Evolutionary conservation across 2,113 vertebrate genomes (phyloP).

Genomic region (Rhinolophus ferrumequinum): DNA sequence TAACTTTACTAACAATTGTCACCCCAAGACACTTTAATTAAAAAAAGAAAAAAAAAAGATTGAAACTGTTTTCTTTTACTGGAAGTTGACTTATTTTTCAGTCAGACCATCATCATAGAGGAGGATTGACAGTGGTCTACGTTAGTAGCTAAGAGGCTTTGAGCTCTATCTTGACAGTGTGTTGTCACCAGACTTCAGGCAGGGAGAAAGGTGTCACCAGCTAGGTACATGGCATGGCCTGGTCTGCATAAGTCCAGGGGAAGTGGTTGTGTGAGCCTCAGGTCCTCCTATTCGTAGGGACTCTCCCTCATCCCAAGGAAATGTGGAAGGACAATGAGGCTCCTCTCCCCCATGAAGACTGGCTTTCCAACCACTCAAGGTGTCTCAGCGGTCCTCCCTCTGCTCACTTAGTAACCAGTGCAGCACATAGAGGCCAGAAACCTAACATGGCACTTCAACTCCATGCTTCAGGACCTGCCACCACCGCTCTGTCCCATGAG

Average conservation of each 20-base stretch:
- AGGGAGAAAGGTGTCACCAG: neutral
- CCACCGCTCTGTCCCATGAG: neutral
- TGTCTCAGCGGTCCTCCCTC: accelerated
- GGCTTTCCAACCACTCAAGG: neutral
- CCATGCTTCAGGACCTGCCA: neutral
- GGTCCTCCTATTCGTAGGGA: neutral
- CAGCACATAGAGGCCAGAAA: neutral
- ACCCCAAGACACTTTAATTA: too few species aligned
- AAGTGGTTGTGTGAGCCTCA: accelerated
- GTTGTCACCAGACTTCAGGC: neutral
- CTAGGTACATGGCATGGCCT: neutral
- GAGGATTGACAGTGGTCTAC: neutral
- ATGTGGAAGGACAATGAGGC: neutral
- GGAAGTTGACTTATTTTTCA: neutral
- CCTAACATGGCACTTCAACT: accelerated
- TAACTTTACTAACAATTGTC: too few species aligned
- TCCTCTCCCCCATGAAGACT: neutral
- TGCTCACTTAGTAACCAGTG: neutral
- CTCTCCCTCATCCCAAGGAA: neutral
- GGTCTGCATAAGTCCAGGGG: neutral
- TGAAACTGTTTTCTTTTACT: neutral
- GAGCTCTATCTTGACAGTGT: accelerated
- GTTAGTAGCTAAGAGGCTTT: neutral
- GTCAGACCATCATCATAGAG: too few species aligned
- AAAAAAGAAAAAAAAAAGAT: too few species aligned